Base-by-base conservation (phyloP, 2,797 vertebrate genomes). In the Erpetoichthys calabaricus region DNA sequence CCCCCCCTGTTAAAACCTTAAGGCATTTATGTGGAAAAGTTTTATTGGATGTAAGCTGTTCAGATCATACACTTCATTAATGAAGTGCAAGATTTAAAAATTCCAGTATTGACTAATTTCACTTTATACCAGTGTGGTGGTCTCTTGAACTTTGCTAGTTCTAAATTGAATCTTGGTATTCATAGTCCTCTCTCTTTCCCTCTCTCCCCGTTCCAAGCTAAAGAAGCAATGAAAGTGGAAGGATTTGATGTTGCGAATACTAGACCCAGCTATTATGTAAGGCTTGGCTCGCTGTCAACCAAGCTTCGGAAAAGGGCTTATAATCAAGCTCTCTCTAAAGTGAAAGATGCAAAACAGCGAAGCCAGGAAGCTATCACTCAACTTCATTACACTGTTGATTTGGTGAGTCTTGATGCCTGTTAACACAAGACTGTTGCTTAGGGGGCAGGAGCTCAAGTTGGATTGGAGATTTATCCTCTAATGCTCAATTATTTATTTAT, bases 201-300 rank as follows among this genome's bases (percentile, higher is more conserved):
- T 8, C 4, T 7, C 57, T 58, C 56, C 3, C 60, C 43, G 67
- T 51, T 60, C 74, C 25, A 25, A 92, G 89, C 88, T 69, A 78
- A 72, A 73, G 89, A 91, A 75, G 83, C 69, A 5, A 82, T 82
- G 66, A 70, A 77, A 0, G 60, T 77, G 4, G 73, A 82, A 71
- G 86, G 82, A 56, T 90, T 85, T 64, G 85, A 91, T 55, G 42
- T 41, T 3, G 65, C 56, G 44, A 43, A 67, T 59, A 78, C 77
- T 51, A 81, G 87, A 63, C 70, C 70, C 50, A 92, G 85, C 76
- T 94, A 88, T 70, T 95, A 89, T 0, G 41, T 91, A 50, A 82
- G 92, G 55, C 68, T 98, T 65, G 91, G 89, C n/a, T 91, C 85
- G 3, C 75, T 98, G n/a, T 95, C 92, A 62, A 76, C 74, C 54